phyloP scores from a whole-genome alignment of 2,113 vertebrate species.

The Neogale vison region DNA sequence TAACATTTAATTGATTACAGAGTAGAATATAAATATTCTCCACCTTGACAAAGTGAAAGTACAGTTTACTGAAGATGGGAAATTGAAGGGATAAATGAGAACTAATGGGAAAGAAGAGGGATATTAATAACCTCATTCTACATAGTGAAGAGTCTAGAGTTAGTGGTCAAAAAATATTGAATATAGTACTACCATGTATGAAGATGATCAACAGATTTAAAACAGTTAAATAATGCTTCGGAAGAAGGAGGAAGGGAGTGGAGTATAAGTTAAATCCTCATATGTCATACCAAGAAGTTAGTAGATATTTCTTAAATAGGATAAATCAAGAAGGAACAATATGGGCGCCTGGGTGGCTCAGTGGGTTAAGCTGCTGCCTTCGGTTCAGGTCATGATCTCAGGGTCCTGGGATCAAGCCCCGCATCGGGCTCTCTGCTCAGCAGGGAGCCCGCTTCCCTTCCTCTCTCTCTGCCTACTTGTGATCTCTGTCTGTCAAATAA shows the following conservation, averaged over 20 bases:
- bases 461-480: too few relatives aligned
- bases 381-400: too few relatives aligned
- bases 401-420: too few relatives aligned
- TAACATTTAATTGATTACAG: not conserved
- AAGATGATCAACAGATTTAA: conserved; percentile 2
- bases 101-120: not conserved
- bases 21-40: not conserved
- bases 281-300: not conserved
- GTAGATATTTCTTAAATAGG: not conserved
- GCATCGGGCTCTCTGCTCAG: too few relatives aligned
- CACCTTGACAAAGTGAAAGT: not conserved
- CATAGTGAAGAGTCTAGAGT: not conserved
- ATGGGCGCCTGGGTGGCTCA: not conserved
- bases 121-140: not conserved
- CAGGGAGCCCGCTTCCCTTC: too few relatives aligned
- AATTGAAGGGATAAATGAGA: not conserved
- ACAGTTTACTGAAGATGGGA: not conserved
- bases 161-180: not conserved
- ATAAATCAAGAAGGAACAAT: not conserved
- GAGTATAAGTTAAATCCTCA: not conserved
- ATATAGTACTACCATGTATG: not conserved
- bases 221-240: not conserved
- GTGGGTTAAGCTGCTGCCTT: too few relatives aligned
- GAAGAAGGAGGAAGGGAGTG: not conserved
- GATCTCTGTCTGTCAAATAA: too few relatives aligned